Base-by-base conservation (phyloP, 2,113 vertebrate species). In the Cololabis saira region DNA sequence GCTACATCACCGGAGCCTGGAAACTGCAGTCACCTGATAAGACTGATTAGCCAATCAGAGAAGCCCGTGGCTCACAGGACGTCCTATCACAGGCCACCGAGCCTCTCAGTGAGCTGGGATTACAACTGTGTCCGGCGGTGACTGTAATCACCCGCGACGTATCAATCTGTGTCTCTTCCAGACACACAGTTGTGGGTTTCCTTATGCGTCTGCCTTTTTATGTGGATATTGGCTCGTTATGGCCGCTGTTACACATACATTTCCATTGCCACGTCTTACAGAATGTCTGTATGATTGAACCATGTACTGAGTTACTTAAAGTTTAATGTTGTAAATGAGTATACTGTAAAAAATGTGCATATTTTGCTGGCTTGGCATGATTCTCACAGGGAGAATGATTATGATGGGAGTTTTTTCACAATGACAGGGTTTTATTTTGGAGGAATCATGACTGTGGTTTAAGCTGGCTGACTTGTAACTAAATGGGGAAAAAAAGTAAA, bases 1-100 rank as follows among this genome's bases (percentile, higher is more conserved):
- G 96, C 52, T 99, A 99, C 82, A 77, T 98, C 85, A 98, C 94
- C 13, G 95, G 97, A 85, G 97, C 95, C 90, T 99, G 98, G 98
- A 95, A 74, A 71, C 90, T 98, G 68, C 90, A 93, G 62, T 79
- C 83, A 18, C 87, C 84, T 37, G 82, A 83, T 12, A 98, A 98
- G 92, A 87, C 77, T 67, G 93, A 95, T 86, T 98, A 97, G 89
- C 63, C 82, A 81, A 71, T 74, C 53, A 60, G 61, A 78, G 1
- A 10, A 86, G 78, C 71, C 67, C 33, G 43, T 27, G 41, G 51
- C 17, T 68, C 43, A 27, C 4, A 56, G 79, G 73, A 64, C 33
- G 17, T 66, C 59, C 76, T 57, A 2, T 42, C 53, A 74, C 55
- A 40, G 52, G 64, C 53, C 42, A 24, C 59, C 43, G 19, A 44